Evolutionary conservation across 2,888 invertebrate species (phyloP), one percentile per base, ranked within the genome.

Genomic region (Carcina quercana): DNA sequence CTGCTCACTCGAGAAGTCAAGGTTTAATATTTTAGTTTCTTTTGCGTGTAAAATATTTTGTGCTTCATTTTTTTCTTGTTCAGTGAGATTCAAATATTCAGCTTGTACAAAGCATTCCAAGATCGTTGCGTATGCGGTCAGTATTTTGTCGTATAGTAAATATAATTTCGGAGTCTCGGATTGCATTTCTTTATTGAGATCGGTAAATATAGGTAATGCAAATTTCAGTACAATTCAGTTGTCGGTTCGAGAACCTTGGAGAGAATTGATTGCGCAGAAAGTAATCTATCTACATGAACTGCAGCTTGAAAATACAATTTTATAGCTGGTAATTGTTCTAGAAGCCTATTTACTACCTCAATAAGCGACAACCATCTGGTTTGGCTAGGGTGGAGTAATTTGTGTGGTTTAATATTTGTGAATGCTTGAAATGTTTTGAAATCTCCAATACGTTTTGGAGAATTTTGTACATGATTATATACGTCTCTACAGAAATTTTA

Each of bases 321-420:
- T n/a, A 37, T 17, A 15, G 36, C 40, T 29, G 34, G 28, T 17
- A 28, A 40, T 27, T 45, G 41, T 17, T 45, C 42, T 15, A 41
- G 31, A 12, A 42, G 10, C 13, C 41, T 20, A 4, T 8, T 12
- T 4, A 47, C 38, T 3, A 28, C 39, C 13, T 33, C 25, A 28
- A 21, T 31, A 2, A 42, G 25, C 24, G 43, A 47, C 4, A 47
- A 28, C 47, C 44, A 44, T n/a, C 42, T 13, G n/a, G 38, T 45
- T 31, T 47, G 42, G 26, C 21, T 30, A 15, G 47, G 43, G 17
- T 39, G 42, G 5, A 46, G 34, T 19, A 30, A 6, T 15, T 27
- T 27, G 10, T 53, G 54, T 60, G 58, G 57, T 60, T 59, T 50
- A 28, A 38, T 25, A 32, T 32, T 38, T 35, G 35, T 19, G 30